A percentile compares a stretch with the other conserved stretches of the same genome.
phyloP scores from a whole-genome alignment of 2,888 invertebrate species.

The Trissolcus brochymenae region DNA sequence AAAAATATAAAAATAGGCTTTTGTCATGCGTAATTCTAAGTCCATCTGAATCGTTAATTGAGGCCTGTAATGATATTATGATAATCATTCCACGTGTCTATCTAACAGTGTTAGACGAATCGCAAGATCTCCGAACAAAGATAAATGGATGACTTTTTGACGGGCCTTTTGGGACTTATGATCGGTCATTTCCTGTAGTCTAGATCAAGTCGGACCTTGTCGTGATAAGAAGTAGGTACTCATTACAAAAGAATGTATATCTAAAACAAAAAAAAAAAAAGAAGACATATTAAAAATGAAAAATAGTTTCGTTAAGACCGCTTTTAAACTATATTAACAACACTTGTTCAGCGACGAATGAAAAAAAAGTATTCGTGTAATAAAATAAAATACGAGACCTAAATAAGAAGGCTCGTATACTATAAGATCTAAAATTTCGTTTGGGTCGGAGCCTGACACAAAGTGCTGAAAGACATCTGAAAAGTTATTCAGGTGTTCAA shows the following conservation, averaged over 20 bases:
- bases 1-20: too few relatives aligned
- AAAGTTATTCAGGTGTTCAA: background rate
- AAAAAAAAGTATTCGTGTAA: too few relatives aligned
- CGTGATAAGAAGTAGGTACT: slow-evolving; percentile 17
- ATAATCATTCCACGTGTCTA: slow-evolving; percentile 20
- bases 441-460: too few relatives aligned
- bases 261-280: too few relatives aligned
- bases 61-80: slow-evolving; percentile 41
- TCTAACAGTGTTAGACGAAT: slow-evolving; percentile 37
- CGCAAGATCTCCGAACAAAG: slow-evolving; percentile 32
- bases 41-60: slow-evolving; percentile 42
- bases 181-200: slow-evolving; percentile 37
- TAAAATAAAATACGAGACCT: too few relatives aligned
- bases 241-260: slow-evolving; percentile 5
- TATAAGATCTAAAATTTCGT: too few relatives aligned
- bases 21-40: too few relatives aligned
- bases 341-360: too few relatives aligned
- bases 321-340: too few relatives aligned
- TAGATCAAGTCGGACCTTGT: slow-evolving; percentile 24
- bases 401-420: too few relatives aligned
- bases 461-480: too few relatives aligned
- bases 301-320: too few relatives aligned
- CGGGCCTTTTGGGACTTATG: slow-evolving; percentile 24
- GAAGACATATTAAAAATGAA: slow-evolving; percentile 5
- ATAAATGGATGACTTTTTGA: slow-evolving; percentile 43